Percentiles rank a stretch among this genome's conserved stretches.
Evolutionary conservation across 1,140 invertebrate genomes (phyloP).

Genomic region (Nebria ingens): DNA sequence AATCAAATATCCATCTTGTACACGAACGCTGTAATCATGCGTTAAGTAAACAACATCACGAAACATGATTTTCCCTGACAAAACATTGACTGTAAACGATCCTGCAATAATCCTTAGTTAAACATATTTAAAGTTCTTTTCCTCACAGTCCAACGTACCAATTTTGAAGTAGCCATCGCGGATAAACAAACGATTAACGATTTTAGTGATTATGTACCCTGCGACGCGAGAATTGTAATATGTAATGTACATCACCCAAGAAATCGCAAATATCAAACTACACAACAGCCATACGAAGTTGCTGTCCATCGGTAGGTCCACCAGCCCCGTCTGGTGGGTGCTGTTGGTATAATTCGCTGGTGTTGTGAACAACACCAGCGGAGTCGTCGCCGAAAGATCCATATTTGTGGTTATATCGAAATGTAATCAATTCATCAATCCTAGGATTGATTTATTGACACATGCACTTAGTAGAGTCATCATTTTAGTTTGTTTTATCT

Average conservation of each 20-base stretch:
- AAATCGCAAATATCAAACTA: slow-evolving; percentile 67
- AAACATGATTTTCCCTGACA: slow-evolving; percentile 99
- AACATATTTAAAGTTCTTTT: slow-evolving; percentile 16
- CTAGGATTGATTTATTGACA: too few relatives aligned
- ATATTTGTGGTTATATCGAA: too few relatives aligned
- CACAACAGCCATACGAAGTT: slow-evolving; percentile 70
- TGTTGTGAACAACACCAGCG: neutral
- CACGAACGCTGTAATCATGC: slow-evolving; percentile 83
- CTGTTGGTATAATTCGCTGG: slow-evolving; percentile 13
- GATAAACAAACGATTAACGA: slow-evolving; percentile 80
- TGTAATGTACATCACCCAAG: slow-evolving; percentile 88
- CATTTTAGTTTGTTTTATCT: too few relatives aligned
- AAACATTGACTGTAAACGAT: slow-evolving; percentile 85
- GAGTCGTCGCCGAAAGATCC: neutral
- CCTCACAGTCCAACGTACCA: slow-evolving; percentile 48
- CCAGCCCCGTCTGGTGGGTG: slow-evolving; percentile 35
- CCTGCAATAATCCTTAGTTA: slow-evolving; percentile 44
- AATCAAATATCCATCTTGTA: slow-evolving; percentile 95
- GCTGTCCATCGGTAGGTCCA: slow-evolving; percentile 69
- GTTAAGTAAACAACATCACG: slow-evolving; percentile 90
- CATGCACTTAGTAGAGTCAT: too few relatives aligned
- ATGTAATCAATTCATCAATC: too few relatives aligned
- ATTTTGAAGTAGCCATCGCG: slow-evolving; percentile 81
- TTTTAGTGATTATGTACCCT: slow-evolving; percentile 79
- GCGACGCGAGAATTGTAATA: slow-evolving; percentile 91